Conservation (phyloP, 2,888 invertebrate genomes). For the Melolontha melolontha region DNA sequence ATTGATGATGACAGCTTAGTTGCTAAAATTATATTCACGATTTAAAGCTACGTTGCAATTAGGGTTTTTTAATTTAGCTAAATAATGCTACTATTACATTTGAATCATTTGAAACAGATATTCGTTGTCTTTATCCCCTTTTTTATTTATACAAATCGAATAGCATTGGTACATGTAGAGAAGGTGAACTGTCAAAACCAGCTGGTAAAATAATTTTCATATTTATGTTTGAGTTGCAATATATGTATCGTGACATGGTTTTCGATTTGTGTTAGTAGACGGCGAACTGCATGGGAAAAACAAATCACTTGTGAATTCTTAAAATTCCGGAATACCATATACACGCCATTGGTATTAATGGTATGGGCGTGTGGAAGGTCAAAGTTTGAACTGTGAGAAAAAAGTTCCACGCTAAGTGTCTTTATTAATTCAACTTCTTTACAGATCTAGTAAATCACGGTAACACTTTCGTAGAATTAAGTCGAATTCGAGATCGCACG, state of each 20-base stretch:
- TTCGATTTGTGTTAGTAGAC: slow-evolving; percentile 9
- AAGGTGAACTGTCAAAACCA: too few relatives aligned
- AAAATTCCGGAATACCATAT: slow-evolving; percentile 17
- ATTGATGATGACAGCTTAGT: too few relatives aligned
- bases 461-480: slow-evolving; percentile 18
- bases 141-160: too few relatives aligned
- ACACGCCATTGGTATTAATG: slow-evolving; percentile 27
- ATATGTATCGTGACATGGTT: slow-evolving; percentile 14
- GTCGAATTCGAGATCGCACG: slow-evolving; percentile 2
- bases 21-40: too few relatives aligned
- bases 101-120: too few relatives aligned
- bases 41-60: too few relatives aligned
- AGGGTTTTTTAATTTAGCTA: too few relatives aligned
- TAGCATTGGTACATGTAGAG: too few relatives aligned
- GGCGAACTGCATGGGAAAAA: slow-evolving; percentile 30
- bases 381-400: slow-evolving; percentile 37
- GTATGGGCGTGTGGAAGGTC: slow-evolving; percentile 34
- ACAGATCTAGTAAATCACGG: slow-evolving; percentile 1
- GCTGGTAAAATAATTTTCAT: too few relatives aligned
- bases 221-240: background rate
- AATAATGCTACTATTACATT: too few relatives aligned
- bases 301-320: slow-evolving; percentile 4
- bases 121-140: too few relatives aligned
- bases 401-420: slow-evolving; percentile 20
- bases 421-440: slow-evolving; percentile 17